Evolutionary conservation across 2,797 vertebrate genomes (phyloP).

Genomic region (Masticophis lateralis): DNA sequence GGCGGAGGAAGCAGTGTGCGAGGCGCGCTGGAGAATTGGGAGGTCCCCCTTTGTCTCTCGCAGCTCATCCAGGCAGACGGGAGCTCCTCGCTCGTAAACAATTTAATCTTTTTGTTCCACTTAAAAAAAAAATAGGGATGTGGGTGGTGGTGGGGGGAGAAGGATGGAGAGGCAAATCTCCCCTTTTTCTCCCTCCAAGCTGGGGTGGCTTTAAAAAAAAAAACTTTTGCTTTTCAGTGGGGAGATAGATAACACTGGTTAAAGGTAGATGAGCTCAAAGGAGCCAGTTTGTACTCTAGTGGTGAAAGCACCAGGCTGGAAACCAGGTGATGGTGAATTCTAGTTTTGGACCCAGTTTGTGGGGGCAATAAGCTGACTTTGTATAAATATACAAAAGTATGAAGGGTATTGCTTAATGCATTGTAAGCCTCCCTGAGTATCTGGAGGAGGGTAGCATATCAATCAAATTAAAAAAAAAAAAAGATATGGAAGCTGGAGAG

Average conservation of each 20-base stretch:
- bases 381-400: too few species aligned
- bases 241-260: neutral
- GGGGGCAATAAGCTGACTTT: too few species aligned
- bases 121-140: conserved; percentile 73
- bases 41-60: conserved; percentile 96
- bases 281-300: neutral
- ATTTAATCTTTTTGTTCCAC: conserved; percentile 99
- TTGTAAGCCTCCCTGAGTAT: too few species aligned
- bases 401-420: too few species aligned
- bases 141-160: too few species aligned
- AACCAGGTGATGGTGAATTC: neutral
- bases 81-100: conserved; percentile 91
- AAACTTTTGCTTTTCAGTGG: neutral
- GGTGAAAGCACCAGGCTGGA: neutral
- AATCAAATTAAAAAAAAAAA: too few species aligned
- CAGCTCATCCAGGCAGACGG: conserved; percentile 89
- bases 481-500: neutral
- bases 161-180: conserved; percentile 59
- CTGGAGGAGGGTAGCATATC: too few species aligned
- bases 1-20: conserved; percentile 86
- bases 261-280: neutral
- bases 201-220: conserved; percentile 27
- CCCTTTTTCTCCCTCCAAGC: conserved; percentile 52
- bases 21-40: conserved; percentile 94
- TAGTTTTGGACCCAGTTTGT: neutral